These are phyloP conservation scores for Bagarius yarrelli DNA, from an alignment of 2,113 vertebrate genomes.

Conservation along the genomic window DNA sequence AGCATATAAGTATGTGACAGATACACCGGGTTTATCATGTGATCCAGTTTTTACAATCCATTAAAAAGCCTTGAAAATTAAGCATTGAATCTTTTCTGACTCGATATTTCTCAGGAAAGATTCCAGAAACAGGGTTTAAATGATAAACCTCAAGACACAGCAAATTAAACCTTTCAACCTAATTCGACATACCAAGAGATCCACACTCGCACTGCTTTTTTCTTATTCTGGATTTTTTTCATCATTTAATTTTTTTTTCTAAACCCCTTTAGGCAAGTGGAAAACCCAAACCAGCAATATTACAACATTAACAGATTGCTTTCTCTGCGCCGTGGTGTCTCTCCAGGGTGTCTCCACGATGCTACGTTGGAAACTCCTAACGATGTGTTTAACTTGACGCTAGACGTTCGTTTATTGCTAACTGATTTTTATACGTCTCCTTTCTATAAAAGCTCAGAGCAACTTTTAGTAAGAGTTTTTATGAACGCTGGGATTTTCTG, in stretches of 20 bases:
- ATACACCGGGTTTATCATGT: conserved; percentile 14
- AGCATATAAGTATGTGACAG: conserved; percentile 9
- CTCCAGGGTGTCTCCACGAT: not conserved
- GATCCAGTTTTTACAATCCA: conserved; percentile 35
- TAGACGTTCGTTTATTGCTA: conserved; percentile 4
- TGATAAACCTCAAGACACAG: conserved; percentile 61
- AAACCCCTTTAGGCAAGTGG: conserved; percentile 5
- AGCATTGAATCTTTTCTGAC: conserved; percentile 39
- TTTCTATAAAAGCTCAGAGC: conserved; percentile 15
- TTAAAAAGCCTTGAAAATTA: conserved; percentile 15
- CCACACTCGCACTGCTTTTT: conserved; percentile 40
- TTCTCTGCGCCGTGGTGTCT: conserved; percentile 9
- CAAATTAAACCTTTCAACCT: conserved; percentile 66
- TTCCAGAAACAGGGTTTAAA: conserved; percentile 44
- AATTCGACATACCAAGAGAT: conserved; percentile 63
- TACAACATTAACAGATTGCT: conserved; percentile 27
- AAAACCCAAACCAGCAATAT: conserved; percentile 29
- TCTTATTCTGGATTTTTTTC: conserved; percentile 20
- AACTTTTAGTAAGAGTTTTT: conserved; percentile 3
- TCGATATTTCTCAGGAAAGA: conserved; percentile 53
- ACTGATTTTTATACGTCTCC: not conserved
- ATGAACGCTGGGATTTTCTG: not conserved
- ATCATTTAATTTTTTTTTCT: not conserved
- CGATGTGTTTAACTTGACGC: conserved; percentile 21
- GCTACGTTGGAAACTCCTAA: conserved; percentile 10